Evolutionary conservation across 2,888 invertebrate species (phyloP), one percentile per base, ranked within the genome.

Genomic region (Pycnomerus fuliginosus): DNA sequence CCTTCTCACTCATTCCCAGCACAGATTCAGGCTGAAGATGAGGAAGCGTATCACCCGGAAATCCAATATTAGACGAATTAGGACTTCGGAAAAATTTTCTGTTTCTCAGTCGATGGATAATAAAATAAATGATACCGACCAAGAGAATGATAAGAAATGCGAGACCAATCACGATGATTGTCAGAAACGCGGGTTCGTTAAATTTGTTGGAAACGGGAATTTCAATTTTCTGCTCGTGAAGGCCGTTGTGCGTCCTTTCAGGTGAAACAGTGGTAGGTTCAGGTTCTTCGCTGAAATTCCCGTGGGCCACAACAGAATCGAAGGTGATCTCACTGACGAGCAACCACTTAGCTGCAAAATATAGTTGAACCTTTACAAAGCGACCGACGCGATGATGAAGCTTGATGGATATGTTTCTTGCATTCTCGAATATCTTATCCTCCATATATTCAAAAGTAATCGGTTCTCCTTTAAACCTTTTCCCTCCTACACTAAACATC

Each of bases 261-360:
- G 77, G 72, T 3, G 72, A 70, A 30, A 68, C 65, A 1, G 75
- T 69, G 1, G 80, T 78, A 30, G 82, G 80, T 11, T 78, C 74
- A 24, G 77, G 76, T 64, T 89, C 89, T 2, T 78, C 76, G 1
- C 83, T 82, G 71, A 88, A 85, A 71, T 89, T 89, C 7, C 84
- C 84, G 67, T 83, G 83, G 1, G 84, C 83, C 17, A 83, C 75
- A 44, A 82, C 83, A 75, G 92, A 92, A 62, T 86, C 85, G 68
- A 94, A 94, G 40, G 85, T 83, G 51, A 94, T 79, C 74, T 95
- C 94, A 70, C 91, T 91, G 64, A 95, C 82, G 74, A 94, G 83
- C 59, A 94, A 84, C 93, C 94, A 94, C 52, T 84, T 80, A 4
- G 88, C 82, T 2, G 89, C 85, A 69, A 92, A 93, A 58, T 79